Conservation (phyloP, 2,888 invertebrate species). For the Corbicula japonica region DNA sequence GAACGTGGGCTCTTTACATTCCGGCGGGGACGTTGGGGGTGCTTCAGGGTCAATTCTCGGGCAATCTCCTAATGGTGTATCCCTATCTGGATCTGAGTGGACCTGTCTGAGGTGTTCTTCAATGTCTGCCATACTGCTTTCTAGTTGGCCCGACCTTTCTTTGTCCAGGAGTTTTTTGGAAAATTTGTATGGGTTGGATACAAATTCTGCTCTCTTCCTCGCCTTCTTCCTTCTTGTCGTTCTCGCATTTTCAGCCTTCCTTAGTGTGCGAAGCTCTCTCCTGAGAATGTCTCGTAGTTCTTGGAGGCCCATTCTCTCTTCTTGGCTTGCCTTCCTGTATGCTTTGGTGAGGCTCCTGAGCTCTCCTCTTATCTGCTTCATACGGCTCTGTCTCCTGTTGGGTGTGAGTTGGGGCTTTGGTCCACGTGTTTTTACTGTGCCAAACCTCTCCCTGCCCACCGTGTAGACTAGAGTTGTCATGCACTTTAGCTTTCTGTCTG, state of each 20-base stretch:
- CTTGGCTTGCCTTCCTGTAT: conserved; percentile 18
- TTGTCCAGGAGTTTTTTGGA: conserved; percentile 15
- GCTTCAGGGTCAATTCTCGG: conserved; percentile 11
- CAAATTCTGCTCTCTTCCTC: conserved; percentile 18
- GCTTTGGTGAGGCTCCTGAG: conserved; percentile 5
- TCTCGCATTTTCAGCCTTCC: not conserved
- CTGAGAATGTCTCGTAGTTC: conserved; percentile 7
- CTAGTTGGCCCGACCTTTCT: conserved; percentile 18
- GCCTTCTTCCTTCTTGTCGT: not conserved
- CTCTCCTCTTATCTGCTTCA: conserved; percentile 9
- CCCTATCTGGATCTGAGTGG: conserved; percentile 21
- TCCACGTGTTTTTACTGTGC: not conserved
- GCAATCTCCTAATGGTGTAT: conserved; percentile 17
- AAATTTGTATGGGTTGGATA: conserved; percentile 38
- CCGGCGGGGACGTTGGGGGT: conserved; percentile 7
- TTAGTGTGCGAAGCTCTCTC: conserved; percentile 6
- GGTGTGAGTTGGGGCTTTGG: conserved; percentile 12
- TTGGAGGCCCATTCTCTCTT: conserved; percentile 6
- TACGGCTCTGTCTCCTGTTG: conserved; percentile 13
- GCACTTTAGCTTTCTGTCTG: conserved; percentile 15
- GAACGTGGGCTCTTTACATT: conserved; percentile 23
- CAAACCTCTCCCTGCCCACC: not conserved
- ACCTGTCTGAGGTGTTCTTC: conserved; percentile 30
- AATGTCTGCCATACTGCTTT: conserved; percentile 29
- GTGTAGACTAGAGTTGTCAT: conserved; percentile 7